phyloP scores from a whole-genome alignment of 2,888 invertebrate species.

The Agriopis leucophaearia region DNA sequence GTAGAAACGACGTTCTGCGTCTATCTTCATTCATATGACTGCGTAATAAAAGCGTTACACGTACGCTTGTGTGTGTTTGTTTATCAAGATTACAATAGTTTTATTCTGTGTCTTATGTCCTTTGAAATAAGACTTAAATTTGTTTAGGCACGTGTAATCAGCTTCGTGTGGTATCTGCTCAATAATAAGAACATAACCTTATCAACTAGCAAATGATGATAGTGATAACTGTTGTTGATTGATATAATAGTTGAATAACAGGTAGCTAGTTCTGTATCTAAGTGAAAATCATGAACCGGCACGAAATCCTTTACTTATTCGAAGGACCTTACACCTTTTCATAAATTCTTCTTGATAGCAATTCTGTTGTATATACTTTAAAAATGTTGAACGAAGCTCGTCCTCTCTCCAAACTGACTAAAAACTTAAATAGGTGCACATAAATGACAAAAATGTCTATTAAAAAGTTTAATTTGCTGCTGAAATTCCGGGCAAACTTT shows the following conservation, averaged over 20 bases:
- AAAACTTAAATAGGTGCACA: conserved; percentile 40
- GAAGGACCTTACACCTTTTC: not conserved
- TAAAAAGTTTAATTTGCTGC: conserved; percentile 53
- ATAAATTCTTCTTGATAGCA: conserved; percentile 5
- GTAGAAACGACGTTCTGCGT: conserved; percentile 47
- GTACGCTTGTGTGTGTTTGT: conserved; percentile 41
- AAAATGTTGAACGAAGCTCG: conserved; percentile 27
- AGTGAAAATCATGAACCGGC: not conserved
- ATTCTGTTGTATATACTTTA: conserved; percentile 17
- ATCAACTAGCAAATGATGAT: conserved; percentile 21
- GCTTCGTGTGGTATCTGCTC: conserved; percentile 23
- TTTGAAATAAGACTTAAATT: conserved; percentile 18
- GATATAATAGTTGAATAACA: conserved; percentile 27
- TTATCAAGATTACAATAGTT: conserved; percentile 25
- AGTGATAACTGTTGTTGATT: conserved; percentile 31
- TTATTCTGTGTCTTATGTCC: conserved; percentile 10
- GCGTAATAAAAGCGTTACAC: conserved; percentile 35
- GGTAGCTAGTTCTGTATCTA: conserved; percentile 1
- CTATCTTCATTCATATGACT: conserved; percentile 43
- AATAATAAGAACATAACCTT: conserved; percentile 25
- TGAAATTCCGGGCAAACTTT: conserved; percentile 54
- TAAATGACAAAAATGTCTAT: conserved; percentile 50
- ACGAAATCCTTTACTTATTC: not conserved
- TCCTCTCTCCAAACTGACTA: conserved; percentile 29
- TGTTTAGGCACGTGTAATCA: not conserved